A percentile compares a stretch with the other conserved stretches of the same genome.
These are phyloP conservation scores for Hylaeus anthracinus DNA, from an alignment of 1,140 invertebrate species.

Conservation along the genomic window DNA sequence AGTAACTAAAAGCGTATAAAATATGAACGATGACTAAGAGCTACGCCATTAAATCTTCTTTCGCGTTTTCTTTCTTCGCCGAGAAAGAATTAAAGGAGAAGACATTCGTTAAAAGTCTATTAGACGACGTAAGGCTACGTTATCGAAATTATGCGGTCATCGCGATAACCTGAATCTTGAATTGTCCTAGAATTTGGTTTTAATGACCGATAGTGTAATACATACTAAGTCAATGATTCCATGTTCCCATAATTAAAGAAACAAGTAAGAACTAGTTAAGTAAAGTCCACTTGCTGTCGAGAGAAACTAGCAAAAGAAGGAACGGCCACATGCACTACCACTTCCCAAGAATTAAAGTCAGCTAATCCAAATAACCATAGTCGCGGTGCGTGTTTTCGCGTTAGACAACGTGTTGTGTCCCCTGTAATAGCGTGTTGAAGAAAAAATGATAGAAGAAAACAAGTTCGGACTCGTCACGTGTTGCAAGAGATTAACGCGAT, in stretches of 20 bases:
- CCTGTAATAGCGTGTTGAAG: neutral
- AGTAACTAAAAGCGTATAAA: too few species aligned
- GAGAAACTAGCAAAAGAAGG: neutral
- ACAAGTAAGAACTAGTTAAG: too few species aligned
- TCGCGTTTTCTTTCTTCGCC: neutral
- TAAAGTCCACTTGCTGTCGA: neutral
- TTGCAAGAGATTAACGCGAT: conserved; percentile 8
- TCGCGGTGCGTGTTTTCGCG: neutral
- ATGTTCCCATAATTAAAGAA: too few species aligned
- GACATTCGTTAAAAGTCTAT: neutral
- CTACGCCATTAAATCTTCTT: neutral
- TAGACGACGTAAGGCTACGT: neutral
- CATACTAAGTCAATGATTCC: too few species aligned
- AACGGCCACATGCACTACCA: neutral
- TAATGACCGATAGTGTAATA: too few species aligned
- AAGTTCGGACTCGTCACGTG: too few species aligned
- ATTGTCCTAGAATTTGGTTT: too few species aligned
- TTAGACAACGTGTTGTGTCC: neutral
- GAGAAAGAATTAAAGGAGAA: neutral
- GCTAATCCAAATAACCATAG: neutral
- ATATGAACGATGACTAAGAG: neutral
- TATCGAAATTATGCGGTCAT: too few species aligned
- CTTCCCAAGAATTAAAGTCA: neutral
- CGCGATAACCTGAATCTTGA: too few species aligned
- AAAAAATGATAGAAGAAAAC: neutral